Conservation (phyloP, 2,113 vertebrate genomes). For the Carettochelys insculpta region DNA sequence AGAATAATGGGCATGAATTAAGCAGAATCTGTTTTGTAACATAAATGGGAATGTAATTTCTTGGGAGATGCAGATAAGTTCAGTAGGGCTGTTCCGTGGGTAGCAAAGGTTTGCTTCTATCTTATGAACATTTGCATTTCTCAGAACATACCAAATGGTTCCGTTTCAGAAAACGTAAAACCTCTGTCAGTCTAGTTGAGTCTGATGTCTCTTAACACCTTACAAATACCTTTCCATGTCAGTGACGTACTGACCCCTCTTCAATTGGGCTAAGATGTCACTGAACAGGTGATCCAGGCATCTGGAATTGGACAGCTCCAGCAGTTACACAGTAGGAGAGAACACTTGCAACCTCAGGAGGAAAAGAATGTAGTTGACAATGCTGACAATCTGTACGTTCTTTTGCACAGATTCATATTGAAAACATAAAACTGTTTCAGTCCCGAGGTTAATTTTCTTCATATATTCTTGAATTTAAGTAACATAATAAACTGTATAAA, state of each 20-base stretch:
- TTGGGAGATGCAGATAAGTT: accelerated
- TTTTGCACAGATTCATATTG: not conserved
- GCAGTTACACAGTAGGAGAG: not conserved
- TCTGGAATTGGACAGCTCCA: not conserved
- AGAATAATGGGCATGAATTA: accelerated
- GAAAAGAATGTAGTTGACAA: not conserved
- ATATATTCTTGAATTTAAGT: not conserved
- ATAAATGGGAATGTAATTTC: accelerated
- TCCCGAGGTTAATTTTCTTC: not conserved
- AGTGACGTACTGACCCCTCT: not conserved
- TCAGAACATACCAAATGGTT: not conserved
- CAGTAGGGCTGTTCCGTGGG: accelerated
- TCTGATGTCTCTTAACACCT: not conserved
- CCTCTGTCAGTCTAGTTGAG: not conserved
- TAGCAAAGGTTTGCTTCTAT: accelerated
- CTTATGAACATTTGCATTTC: not conserved
- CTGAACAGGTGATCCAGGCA: not conserved
- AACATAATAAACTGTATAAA: not conserved
- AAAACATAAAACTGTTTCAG: not conserved
- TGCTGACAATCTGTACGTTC: not conserved
- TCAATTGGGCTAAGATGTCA: not conserved
- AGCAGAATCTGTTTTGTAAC: accelerated
- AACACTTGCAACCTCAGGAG: not conserved
- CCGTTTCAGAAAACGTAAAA: not conserved
- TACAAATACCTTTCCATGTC: not conserved